Evolutionary conservation across 1,140 invertebrate genomes (phyloP), one percentile per base, ranked within the genome.

Genomic region (Cotesia chilonis): DNA sequence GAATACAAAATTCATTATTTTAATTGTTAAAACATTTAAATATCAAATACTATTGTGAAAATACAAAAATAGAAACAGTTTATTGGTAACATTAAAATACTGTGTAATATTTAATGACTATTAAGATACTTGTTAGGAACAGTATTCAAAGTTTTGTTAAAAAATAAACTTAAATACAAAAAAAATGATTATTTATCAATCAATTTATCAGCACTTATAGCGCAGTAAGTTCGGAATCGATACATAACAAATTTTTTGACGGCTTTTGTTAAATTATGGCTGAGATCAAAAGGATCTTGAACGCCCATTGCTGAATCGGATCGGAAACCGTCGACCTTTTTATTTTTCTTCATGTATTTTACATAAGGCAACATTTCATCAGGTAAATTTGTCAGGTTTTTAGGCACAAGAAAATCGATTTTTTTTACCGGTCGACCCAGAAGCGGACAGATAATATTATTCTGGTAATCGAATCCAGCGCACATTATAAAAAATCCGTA

Each of bases 251-350:
- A 61, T 63, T 74, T 74, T 3, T 47, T 61, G 4, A 88, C 68
- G 3, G 78, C 60, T 12, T 80, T 83, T 0, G 88, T 84, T 7
- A 89, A 76, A 75, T 90, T 90, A 68, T 84, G 82, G 36, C 81
- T 78, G n/a, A 87, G 81, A 71, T 87, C 84, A 68, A 89, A 86
- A 0, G 88, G 88, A 75, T 90, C 89, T 76, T 88, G 87, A n/a
- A 89, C 75, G 72, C 86, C 88, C 28, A 88, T 79, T 3, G 82
- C 4, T 5, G 80, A 81, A n/a, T 79, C 78, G 35, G 83, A 71
- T 4, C 81, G 76, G 12, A 89, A 74, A 41, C 59, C 72, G 73
- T 81, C 67, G 14, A 78, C 74, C 35, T 70, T 10, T 4, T 60
- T 71, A 0, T n/a, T 52, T 4, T 75, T 70, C 0, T 72, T 0